Evolutionary conservation across 1,140 invertebrate species (phyloP).

Genomic region (Brachionus rotundiformis): DNA sequence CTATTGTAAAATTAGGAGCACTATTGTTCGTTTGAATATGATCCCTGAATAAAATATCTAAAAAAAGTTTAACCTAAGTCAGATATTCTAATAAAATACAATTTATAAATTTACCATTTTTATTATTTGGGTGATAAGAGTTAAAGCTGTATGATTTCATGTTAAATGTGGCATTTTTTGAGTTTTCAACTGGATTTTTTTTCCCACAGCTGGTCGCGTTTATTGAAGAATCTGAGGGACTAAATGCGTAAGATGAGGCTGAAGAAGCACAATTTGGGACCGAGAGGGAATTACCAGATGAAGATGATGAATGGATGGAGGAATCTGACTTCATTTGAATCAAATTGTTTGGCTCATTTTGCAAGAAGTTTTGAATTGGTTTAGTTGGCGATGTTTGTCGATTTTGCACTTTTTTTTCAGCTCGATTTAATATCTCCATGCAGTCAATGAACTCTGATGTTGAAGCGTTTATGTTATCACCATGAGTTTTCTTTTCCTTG

Average conservation of each 20-base stretch:
- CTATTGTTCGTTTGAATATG: not conserved
- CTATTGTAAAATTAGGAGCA: not conserved
- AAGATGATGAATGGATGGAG: not conserved
- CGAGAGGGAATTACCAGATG: constrained; percentile 2
- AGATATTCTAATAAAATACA: not conserved
- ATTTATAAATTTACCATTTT: not conserved
- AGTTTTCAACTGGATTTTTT: not conserved
- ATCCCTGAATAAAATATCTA: not conserved
- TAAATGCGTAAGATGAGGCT: not conserved
- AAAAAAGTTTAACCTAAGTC: not conserved
- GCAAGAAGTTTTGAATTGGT: not conserved
- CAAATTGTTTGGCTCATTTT: not conserved
- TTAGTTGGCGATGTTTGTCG: not conserved
- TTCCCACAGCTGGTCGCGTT: not conserved
- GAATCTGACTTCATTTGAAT: constrained; percentile 1
- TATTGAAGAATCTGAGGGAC: not conserved
- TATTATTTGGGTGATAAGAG: not conserved
- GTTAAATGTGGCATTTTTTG: not conserved
- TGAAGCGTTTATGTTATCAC: constrained; percentile 56
- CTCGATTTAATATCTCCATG: constrained; percentile 59
- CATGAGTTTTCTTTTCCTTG: constrained; percentile 51
- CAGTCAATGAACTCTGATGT: constrained; percentile 63
- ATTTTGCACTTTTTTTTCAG: constrained; percentile 60
- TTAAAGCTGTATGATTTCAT: constrained; percentile 11
- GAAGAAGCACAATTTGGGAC: constrained; percentile 5